Base-by-base conservation (phyloP, 2,113 vertebrate species). In the Melanostigma gelatinosum region DNA sequence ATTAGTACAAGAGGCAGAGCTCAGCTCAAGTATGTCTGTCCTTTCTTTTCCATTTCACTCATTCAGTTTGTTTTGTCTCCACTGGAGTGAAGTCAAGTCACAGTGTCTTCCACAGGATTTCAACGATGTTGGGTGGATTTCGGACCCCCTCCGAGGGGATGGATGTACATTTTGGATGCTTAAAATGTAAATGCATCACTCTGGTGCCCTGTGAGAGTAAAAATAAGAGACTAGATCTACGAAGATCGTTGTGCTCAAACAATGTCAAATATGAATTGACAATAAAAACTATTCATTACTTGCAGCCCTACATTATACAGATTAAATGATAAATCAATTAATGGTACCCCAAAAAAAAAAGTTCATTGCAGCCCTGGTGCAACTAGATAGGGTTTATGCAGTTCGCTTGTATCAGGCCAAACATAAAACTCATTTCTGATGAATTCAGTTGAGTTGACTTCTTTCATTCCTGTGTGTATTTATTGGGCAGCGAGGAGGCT, bases 1-100 rank as follows among this genome's bases (percentile, higher is more conserved):
- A 73, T 87, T 71, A 62, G 42, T 46, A 29, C 10, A 42, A 27
- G 6, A 48, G 15, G 42, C n/a, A n/a, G 20, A 18, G 18, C 42
- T 70, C 5, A 42, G 55, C 57, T 65, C 55, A n/a, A 40, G 34
- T 27, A 57, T 12, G 16, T 38, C 38, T 11, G 34, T 46, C 29
- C 11, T 50, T 46, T 66, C 24, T n/a, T 6, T 34, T 36, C 15
- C 20, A 32, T 55, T 63, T 69, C 5, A 50, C 18, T 66, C 18
- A n/a, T 2, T n/a, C 67, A 29, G 29, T 32, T 32, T 32, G 4
- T 32, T 36, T 44, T 5, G 12, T 29, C 27, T 73, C 50, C 20
- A 34, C 27, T 16, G 48, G 15, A 29, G 8, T 6, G 18, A 66
- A 29, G 36, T 18, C 7, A 71, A 58, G n/a, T 57, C 54, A 27